Conservation (phyloP, 2,888 invertebrate genomes). For the Mythimna albipuncta region DNA sequence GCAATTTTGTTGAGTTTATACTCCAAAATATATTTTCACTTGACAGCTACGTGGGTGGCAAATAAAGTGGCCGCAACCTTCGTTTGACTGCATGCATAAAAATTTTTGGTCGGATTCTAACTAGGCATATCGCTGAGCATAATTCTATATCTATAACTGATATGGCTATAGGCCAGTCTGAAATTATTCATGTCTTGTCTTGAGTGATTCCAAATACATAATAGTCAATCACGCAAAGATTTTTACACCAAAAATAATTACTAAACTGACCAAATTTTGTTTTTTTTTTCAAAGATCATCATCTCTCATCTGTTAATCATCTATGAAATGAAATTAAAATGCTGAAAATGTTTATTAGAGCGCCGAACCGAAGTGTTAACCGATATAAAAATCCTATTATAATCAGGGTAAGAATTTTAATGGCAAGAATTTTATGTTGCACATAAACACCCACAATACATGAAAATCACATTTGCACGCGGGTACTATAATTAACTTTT, state of each 20-base stretch:
- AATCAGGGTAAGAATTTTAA: conserved; percentile 29
- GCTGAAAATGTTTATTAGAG: conserved; percentile 13
- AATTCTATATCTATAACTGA: neutral
- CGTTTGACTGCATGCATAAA: conserved; percentile 32
- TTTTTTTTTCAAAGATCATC: too few species aligned
- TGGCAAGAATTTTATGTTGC: conserved; percentile 4
- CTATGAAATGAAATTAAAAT: neutral
- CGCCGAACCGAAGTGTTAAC: conserved; percentile 14
- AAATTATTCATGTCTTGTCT: neutral
- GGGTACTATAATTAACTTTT: conserved; percentile 33
- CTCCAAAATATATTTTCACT: conserved; percentile 44
- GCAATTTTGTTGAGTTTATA: conserved; percentile 40
- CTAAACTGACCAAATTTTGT: too few species aligned
- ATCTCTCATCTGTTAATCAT: too few species aligned
- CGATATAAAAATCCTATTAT: conserved; percentile 18
- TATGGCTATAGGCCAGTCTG: neutral
- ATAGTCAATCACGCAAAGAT: neutral
- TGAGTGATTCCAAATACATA: neutral
- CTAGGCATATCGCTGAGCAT: neutral
- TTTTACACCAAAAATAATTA: too few species aligned
- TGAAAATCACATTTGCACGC: conserved; percentile 49
- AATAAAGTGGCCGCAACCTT: conserved; percentile 30
- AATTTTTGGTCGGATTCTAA: conserved; percentile 5
- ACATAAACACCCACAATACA: conserved; percentile 40
- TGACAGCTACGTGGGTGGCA: conserved; percentile 57